Conservation (phyloP, 2,888 invertebrate species). For the Leucoptera coffeella region DNA sequence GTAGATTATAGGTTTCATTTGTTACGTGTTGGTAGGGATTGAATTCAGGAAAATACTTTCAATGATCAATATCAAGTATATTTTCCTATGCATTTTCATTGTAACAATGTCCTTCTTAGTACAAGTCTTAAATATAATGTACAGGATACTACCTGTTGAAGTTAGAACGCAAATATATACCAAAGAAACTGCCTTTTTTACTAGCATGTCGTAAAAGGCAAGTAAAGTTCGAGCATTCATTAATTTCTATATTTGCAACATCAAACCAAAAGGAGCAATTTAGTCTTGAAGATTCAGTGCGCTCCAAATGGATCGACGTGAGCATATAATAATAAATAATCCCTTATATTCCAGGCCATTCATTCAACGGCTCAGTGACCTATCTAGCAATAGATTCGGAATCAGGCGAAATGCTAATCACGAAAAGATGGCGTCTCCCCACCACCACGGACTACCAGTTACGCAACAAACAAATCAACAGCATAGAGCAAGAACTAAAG, state of each 20-base stretch:
- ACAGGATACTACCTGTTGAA: conserved; percentile 1
- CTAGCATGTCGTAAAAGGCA: too few species aligned
- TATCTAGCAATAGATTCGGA: conserved; percentile 71
- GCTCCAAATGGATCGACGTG: not conserved
- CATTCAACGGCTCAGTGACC: conserved; percentile 64
- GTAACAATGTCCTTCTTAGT: too few species aligned
- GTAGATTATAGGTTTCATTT: not conserved
- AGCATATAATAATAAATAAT: not conserved
- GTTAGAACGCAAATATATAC: too few species aligned
- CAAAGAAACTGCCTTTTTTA: too few species aligned
- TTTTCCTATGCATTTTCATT: not conserved
- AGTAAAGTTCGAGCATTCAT: too few species aligned
- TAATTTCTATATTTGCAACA: too few species aligned
- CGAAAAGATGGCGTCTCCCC: conserved; percentile 69
- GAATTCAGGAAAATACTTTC: not conserved
- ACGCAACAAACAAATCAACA: conserved; percentile 52
- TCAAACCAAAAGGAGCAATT: too few species aligned
- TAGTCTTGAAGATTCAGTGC: not conserved
- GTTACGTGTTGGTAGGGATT: not conserved
- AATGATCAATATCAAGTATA: not conserved
- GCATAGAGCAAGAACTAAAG: conserved; percentile 74
- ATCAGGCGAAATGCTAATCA: conserved; percentile 63
- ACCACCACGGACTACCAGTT: conserved; percentile 28
- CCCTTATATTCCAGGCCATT: conserved; percentile 67
- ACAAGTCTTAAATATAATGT: too few species aligned